These are phyloP conservation scores for Gavia stellata DNA, from an alignment of 2,113 vertebrate genomes.

Conservation along the genomic window DNA sequence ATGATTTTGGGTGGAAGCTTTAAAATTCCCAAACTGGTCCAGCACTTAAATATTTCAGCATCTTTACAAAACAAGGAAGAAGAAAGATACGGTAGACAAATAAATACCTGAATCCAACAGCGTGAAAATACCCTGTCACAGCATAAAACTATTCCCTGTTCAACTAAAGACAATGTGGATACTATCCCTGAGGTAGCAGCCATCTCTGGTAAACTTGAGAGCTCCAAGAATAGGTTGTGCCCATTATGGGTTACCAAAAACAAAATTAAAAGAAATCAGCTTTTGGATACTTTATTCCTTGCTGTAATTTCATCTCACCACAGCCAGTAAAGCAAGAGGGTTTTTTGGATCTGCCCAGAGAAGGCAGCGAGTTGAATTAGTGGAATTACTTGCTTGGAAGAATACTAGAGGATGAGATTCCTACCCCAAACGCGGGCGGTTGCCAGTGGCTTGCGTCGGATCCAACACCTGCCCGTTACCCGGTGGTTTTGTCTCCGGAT, in stretches of 20 bases:
- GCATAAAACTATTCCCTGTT: slow-evolving; percentile 37
- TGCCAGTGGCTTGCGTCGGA: not conserved
- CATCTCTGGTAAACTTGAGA: slow-evolving; percentile 24
- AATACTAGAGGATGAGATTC: not conserved
- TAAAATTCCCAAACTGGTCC: slow-evolving; percentile 4
- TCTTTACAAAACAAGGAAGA: slow-evolving; percentile 5
- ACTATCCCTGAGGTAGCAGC: slow-evolving; percentile 74
- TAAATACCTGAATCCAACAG: slow-evolving; percentile 41
- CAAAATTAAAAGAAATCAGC: not conserved
- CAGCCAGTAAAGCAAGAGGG: not conserved
- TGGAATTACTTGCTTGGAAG: not conserved
- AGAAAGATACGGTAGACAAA: not conserved
- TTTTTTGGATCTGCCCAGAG: not conserved
- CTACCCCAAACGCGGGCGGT: accelerated
- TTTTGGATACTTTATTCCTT: not conserved
- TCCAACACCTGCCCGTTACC: not conserved
- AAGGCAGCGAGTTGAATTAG: not conserved
- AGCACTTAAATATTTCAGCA: slow-evolving; percentile 7
- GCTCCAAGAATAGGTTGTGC: not conserved
- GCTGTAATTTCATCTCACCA: not conserved
- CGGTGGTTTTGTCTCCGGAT: not conserved
- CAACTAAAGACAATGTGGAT: slow-evolving; percentile 55
- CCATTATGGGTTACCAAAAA: slow-evolving; percentile 1
- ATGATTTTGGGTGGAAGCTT: not conserved
- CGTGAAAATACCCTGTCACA: slow-evolving; percentile 40